A percentile compares a stretch with the other conserved stretches of the same genome.
These are phyloP conservation scores for Syngnathus scovelli DNA, from an alignment of 2,113 vertebrate species.

Conservation along the genomic window DNA sequence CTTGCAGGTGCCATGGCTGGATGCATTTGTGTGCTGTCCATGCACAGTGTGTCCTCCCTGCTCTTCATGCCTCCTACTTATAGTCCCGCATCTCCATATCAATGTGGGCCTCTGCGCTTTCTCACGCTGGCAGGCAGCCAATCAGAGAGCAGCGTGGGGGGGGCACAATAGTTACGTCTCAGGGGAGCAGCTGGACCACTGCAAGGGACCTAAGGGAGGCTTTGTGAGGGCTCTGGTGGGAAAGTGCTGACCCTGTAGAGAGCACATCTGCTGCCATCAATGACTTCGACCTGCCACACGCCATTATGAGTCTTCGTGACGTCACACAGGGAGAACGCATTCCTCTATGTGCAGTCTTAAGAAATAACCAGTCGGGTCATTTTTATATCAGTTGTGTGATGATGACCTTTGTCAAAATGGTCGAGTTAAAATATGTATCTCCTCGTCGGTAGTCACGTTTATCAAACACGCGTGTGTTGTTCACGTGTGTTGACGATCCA, in stretches of 20 bases:
- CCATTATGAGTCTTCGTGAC: neutral
- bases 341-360: no score
- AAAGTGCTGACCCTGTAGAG: constrained; percentile 56
- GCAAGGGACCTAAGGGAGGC: constrained; percentile 14
- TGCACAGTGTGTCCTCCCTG: constrained; percentile 43
- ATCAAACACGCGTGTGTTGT: no score
- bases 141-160: constrained; percentile 35
- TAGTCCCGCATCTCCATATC: constrained; percentile 60
- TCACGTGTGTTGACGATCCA: no score
- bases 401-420: no score
- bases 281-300: constrained; percentile 2
- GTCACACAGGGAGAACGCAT: no score
- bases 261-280: constrained; percentile 6
- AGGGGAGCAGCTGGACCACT: constrained; percentile 50
- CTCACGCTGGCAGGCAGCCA: constrained; percentile 54
- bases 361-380: no score
- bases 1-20: constrained; percentile 62
- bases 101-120: constrained; percentile 58
- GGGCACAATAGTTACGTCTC: constrained; percentile 41
- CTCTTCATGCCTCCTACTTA: constrained; percentile 51
- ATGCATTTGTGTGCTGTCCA: constrained; percentile 48
- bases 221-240: constrained; percentile 40
- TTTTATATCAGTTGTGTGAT: no score
- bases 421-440: no score
- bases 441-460: no score